Base-by-base conservation (phyloP, 1,140 invertebrate genomes). In the Archivesica marissinica region DNA sequence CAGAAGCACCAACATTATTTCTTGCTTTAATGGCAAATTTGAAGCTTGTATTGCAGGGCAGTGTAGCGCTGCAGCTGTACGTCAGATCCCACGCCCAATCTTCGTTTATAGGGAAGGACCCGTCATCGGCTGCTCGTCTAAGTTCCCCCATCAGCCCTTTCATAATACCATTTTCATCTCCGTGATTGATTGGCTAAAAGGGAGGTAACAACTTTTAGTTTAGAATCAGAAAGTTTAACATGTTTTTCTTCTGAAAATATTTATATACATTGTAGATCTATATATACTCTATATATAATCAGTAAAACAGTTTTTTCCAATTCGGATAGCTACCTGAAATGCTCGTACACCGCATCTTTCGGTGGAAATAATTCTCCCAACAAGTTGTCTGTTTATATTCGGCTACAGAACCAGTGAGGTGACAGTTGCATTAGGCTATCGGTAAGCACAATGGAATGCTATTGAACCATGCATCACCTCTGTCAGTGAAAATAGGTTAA, bases 161-260 rank as follows among this genome's bases (percentile, higher is more conserved):
- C 25, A 64, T 33, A 2, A 7, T 1, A 35, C 59, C 59, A 35
- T 64, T 64, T 20, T 35, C n/a, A 17, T 64, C 30, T 35, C 38
- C 59, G 1, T 64, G 15, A 35, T 64, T 64, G 59, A 64, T 64
- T 64, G 2, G 28, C 59, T 64, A 35, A 35, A 64, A 44, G 41
- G 7, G 17, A 47, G 17, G 41, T 47, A 47, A 47, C 41, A 9
- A 47, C 41, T 9, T 47, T 47, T 7, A 47, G 7, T 47, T 47
- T 17, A 47, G 41, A 47, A 47, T 47, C 7, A 9, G 7, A 9
- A 47, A 47, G 41, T 9, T 47, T 9, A 7, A 47, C 17, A 47
- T 17, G 17, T 7, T 47, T 47, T 17, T 47, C 41, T 47, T 17
- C 17, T 47, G 17, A 47, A 17, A 9, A 47, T n/a, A n/a, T n/a